Percentiles rank a stretch among this genome's conserved stretches.
phyloP scores from a whole-genome alignment of 2,797 vertebrate genomes.

The Toxotes lorentzi region DNA sequence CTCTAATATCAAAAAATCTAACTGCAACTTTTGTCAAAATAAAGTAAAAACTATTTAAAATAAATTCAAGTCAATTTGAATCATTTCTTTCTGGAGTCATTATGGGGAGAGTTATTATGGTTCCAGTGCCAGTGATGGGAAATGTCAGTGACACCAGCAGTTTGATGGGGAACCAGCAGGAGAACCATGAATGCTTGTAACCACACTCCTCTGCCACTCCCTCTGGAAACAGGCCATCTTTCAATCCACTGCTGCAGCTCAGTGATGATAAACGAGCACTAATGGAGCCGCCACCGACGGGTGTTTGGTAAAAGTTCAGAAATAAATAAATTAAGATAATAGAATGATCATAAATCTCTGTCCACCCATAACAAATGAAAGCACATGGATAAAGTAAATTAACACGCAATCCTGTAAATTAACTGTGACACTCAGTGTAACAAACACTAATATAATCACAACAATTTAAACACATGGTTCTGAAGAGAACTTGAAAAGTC shows the following conservation, averaged over 20 bases:
- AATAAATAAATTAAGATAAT: constrained; percentile 20
- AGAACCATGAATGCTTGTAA: constrained; percentile 54
- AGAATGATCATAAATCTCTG: constrained; percentile 29
- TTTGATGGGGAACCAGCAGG: constrained; percentile 25
- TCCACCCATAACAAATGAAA: constrained; percentile 4
- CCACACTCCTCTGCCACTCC: constrained; percentile 45
- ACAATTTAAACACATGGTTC: not conserved
- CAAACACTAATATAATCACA: not conserved
- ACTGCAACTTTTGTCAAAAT: no score
- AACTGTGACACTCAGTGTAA: not conserved
- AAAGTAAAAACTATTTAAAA: no score
- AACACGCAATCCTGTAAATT: constrained; percentile 7
- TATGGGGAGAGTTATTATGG: not conserved
- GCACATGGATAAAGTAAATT: constrained; percentile 9
- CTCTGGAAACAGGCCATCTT: constrained; percentile 46
- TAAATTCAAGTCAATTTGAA: not conserved
- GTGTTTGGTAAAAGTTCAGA: constrained; percentile 32
- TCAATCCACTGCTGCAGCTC: constrained; percentile 57
- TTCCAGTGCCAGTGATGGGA: constrained; percentile 1
- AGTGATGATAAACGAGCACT: constrained; percentile 32
- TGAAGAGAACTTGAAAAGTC: not conserved
- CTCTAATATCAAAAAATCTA: no score
- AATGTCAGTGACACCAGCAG: constrained; percentile 42
- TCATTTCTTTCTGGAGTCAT: not conserved
- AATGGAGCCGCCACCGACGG: constrained; percentile 54